Evolutionary conservation across 2,888 invertebrate species (phyloP).

Genomic region (Ypsolopha scabrella): DNA sequence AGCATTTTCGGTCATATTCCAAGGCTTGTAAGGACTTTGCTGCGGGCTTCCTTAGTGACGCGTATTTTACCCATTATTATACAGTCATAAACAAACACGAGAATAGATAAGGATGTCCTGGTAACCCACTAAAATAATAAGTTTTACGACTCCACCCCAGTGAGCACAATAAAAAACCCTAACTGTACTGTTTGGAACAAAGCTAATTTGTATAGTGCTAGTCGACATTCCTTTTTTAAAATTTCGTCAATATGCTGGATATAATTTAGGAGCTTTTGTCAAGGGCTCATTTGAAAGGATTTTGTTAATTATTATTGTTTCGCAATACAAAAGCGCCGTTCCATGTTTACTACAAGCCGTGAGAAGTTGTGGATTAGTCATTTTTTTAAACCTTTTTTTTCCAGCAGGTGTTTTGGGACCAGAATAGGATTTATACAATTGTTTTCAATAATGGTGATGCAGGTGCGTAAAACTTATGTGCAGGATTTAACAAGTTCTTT

Average conservation of each 20-base stretch:
- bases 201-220: neutral
- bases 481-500: too few relatives aligned
- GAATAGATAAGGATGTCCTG: constrained; percentile 2
- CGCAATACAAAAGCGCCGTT: constrained; percentile 31
- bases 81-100: neutral
- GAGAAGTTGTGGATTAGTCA: constrained; percentile 5
- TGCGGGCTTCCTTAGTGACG: too few relatives aligned
- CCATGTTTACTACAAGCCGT: neutral
- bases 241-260: neutral
- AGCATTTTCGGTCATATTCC: too few relatives aligned
- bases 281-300: constrained; percentile 29
- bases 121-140: constrained; percentile 5
- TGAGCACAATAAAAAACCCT: constrained; percentile 1
- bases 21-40: too few relatives aligned
- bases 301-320: constrained; percentile 32
- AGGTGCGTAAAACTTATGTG: too few relatives aligned
- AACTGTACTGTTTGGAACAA: constrained; percentile 1
- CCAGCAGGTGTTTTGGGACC: too few relatives aligned
- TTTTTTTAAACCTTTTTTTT: neutral
- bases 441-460: too few relatives aligned
- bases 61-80: neutral
- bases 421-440: too few relatives aligned
- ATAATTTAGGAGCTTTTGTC: constrained; percentile 14
- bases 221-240: neutral
- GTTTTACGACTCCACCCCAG: neutral